Percentiles rank a stretch among this genome's conserved stretches.
These are phyloP conservation scores for Glossosoma conforme DNA, from an alignment of 1,140 invertebrate genomes.

Conservation along the genomic window DNA sequence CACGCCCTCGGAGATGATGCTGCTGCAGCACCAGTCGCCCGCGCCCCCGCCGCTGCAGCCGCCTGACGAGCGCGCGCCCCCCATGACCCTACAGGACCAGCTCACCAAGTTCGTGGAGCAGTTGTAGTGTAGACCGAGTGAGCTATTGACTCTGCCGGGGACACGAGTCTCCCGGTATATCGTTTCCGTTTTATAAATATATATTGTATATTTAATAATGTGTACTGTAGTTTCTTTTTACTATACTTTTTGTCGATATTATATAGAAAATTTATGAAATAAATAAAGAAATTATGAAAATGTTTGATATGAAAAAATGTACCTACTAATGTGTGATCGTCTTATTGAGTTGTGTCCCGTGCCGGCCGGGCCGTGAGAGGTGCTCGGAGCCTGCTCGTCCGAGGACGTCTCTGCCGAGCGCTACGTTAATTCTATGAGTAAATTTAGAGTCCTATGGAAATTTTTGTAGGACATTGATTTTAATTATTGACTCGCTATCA, in stretches of 20 bases:
- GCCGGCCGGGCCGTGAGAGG: too few species aligned
- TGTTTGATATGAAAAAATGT: constrained; percentile 30
- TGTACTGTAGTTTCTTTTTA: constrained; percentile 25
- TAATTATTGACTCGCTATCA: constrained; percentile 21
- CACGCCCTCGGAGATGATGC: constrained; percentile 42
- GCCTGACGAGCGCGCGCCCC: constrained; percentile 63
- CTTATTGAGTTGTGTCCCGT: constrained; percentile 5
- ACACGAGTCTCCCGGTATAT: constrained; percentile 17
- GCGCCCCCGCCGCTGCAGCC: constrained; percentile 67
- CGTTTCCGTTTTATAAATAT: constrained; percentile 25
- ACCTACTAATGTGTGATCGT: constrained; percentile 28
- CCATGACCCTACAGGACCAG: constrained; percentile 86
- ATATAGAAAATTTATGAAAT: constrained; percentile 22
- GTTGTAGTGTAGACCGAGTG: constrained; percentile 57
- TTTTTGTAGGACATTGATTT: too few species aligned
- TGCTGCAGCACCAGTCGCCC: constrained; percentile 61
- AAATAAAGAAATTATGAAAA: constrained; percentile 16
- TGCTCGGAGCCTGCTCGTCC: too few species aligned
- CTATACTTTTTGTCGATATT: constrained; percentile 26
- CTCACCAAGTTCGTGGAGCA: constrained; percentile 90
- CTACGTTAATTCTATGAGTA: too few species aligned
- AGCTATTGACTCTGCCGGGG: too few species aligned
- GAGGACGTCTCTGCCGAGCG: too few species aligned
- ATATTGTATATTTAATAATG: constrained; percentile 18
- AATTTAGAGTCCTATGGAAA: too few species aligned